Evolutionary conservation across 2,797 vertebrate genomes (phyloP).

Genomic region (Protonibea diacanthus): DNA sequence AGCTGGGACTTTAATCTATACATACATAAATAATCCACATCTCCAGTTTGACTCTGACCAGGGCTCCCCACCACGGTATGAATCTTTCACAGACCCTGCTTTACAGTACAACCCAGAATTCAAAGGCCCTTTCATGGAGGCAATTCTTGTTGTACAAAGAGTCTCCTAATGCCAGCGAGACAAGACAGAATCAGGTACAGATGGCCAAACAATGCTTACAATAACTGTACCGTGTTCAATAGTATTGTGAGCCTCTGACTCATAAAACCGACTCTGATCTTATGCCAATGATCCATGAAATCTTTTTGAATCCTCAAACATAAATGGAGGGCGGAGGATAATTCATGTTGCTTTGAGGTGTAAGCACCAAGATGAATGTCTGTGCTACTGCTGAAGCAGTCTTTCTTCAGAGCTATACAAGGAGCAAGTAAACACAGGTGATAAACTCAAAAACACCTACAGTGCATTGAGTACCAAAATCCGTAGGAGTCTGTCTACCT

Average conservation of each 20-base stretch:
- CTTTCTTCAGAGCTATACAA: background rate
- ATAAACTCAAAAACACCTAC: background rate
- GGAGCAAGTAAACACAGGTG: conserved; percentile 5
- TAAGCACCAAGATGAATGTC: conserved; percentile 43
- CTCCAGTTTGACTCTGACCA: conserved; percentile 35
- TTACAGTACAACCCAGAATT: conserved; percentile 35
- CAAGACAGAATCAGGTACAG: conserved; percentile 41
- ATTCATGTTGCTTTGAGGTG: conserved; percentile 55
- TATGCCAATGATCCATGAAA: conserved; percentile 63
- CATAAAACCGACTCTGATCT: conserved; percentile 64
- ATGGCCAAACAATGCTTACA: conserved; percentile 46
- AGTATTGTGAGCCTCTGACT: conserved; percentile 45
- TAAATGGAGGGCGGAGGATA: conserved; percentile 56
- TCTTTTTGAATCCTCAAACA: conserved; percentile 63
- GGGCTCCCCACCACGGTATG: background rate
- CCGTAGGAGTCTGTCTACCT: background rate
- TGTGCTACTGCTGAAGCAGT: conserved; percentile 20
- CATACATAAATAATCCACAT: conserved; percentile 38
- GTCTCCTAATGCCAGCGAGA: conserved; percentile 30
- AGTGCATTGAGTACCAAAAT: background rate
- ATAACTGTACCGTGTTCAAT: conserved; percentile 40
- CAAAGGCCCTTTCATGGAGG: conserved; percentile 41
- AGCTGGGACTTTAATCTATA: conserved; percentile 31
- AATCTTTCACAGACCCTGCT: conserved; percentile 44
- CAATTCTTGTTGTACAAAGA: conserved; percentile 23